phyloP scores from a whole-genome alignment of 2,797 vertebrate genomes.

The Eulemur albifrons region DNA sequence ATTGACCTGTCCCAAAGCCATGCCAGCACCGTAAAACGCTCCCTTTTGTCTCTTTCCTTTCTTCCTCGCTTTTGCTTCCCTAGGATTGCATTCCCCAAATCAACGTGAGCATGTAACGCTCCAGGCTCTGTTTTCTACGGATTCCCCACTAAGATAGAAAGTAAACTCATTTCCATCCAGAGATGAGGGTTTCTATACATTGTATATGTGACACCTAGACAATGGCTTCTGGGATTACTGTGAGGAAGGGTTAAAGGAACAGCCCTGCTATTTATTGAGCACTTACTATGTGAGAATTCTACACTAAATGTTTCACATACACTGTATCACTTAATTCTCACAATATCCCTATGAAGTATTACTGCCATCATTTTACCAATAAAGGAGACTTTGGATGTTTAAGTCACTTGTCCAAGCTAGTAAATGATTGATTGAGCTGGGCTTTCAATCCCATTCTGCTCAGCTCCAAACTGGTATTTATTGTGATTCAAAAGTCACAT shows the following conservation, averaged over 20 bases:
- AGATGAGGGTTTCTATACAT: background rate
- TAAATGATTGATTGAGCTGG: background rate
- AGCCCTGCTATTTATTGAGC: background rate
- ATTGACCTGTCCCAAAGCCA: background rate
- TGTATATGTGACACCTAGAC: background rate
- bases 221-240: background rate
- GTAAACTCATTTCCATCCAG: background rate
- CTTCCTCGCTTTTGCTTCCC: background rate
- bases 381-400: background rate
- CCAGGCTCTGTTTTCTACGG: background rate
- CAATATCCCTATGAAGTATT: no score
- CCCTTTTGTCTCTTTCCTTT: background rate
- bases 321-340: background rate
- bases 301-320: background rate
- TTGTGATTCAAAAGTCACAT: background rate
- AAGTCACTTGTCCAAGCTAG: background rate
- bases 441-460: background rate
- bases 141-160: background rate
- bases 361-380: background rate
- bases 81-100: background rate
- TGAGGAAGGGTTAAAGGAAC: background rate
- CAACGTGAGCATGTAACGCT: no score
- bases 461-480: background rate
- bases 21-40: rapidly evolving
- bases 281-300: background rate